Evolutionary conservation across 2,888 invertebrate species (phyloP), one percentile per base, ranked within the genome.

Genomic region (Prosopocoilus inquinatus): DNA sequence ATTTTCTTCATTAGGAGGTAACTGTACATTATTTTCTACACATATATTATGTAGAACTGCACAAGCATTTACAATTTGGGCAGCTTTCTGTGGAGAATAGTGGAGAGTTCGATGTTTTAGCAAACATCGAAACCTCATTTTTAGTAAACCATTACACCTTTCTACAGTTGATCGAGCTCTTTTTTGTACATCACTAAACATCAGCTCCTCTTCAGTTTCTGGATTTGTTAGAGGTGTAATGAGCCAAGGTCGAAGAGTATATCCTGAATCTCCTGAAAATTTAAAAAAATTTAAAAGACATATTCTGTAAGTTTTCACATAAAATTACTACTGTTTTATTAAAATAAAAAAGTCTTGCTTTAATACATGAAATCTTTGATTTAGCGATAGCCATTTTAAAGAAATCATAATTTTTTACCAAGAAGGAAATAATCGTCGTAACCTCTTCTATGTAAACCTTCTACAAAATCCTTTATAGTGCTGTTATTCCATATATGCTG

Each of bases 31-130:
- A n/a, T 16, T 16, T 2, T 16, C 16, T 16, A 16, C 16, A 16
- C 16, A 16, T 16, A 16, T 16, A 16, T 48, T 48, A 44, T 44
- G 44, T 44, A 44, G 9, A 12, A 44, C 13, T 4, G 28, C 56
- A 47, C 67, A 69, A 3, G 68, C 67, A 36, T 53, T 43, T 9
- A 68, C 64, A 15, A 67, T 67, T 55, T 59, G 44, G 1, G 63
- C 65, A 51, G 66, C 65, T 46, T 63, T 64, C n/a, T 35, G 46
- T 8, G 70, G 68, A 28, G 44, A 28, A 35, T 67, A 68, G 47
- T 70, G 67, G 11, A 68, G 51, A 4, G 53, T 43, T 2, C 67
- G 45, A 36, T 68, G 58, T 47, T 64, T 52, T 33, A 47, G 39
- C 1, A 59, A 48, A 48, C 60, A 63, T 15, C 61, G 46, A 56